These are phyloP conservation scores for Helicoverpa assulta DNA, from an alignment of 2,888 invertebrate genomes.

Conservation along the genomic window DNA sequence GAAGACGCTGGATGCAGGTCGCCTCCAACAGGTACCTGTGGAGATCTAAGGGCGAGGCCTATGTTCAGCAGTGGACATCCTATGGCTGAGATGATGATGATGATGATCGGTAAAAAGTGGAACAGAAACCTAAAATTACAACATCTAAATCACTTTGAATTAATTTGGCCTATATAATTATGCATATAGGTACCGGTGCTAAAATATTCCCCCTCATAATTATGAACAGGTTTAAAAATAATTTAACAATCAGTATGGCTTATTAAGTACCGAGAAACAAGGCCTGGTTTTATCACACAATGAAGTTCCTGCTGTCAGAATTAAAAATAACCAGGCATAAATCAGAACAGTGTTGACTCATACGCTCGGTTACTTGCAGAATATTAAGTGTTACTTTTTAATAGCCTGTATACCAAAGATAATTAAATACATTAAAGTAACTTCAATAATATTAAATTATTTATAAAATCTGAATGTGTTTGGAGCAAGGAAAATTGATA, in stretches of 20 bases:
- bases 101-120: too few relatives aligned
- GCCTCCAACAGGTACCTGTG: too few relatives aligned
- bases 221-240: constrained; percentile 44
- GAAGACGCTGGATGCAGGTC: too few relatives aligned
- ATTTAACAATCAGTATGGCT: constrained; percentile 48
- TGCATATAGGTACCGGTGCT: not conserved
- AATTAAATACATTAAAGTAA: not conserved
- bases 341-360: constrained; percentile 46
- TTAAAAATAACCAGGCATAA: constrained; percentile 56
- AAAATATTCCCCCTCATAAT: constrained; percentile 36
- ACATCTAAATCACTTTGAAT: too few relatives aligned
- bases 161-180: not conserved
- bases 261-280: constrained; percentile 42
- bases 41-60: too few relatives aligned
- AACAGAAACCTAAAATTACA: too few relatives aligned
- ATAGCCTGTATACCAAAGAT: not conserved
- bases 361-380: constrained; percentile 10
- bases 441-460: not conserved
- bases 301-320: constrained; percentile 55
- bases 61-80: too few relatives aligned
- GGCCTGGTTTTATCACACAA: constrained; percentile 57
- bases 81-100: too few relatives aligned
- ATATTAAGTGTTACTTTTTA: constrained; percentile 20
- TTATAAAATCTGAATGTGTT: too few relatives aligned
- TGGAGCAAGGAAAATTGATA: too few relatives aligned